A percentile compares a stretch with the other conserved stretches of the same genome.
Evolutionary conservation across 2,888 invertebrate species (phyloP).

Genomic region (Patella depressa): DNA sequence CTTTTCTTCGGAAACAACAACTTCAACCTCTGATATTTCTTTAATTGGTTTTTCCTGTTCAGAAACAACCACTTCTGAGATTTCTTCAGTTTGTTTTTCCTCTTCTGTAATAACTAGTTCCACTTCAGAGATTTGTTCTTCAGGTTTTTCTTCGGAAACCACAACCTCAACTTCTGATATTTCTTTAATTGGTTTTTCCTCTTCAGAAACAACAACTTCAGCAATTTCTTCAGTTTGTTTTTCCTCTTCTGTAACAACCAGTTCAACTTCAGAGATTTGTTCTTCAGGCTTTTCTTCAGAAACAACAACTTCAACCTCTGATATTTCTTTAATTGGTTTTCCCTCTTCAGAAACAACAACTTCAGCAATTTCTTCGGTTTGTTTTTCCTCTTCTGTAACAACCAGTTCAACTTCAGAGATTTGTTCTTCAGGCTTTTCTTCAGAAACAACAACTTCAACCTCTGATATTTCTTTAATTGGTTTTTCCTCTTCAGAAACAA

Average conservation of each 20-base stretch:
- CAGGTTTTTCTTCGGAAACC: slow-evolving; percentile 13
- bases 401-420: slow-evolving; percentile 17
- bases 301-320: too few species aligned
- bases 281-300: slow-evolving; percentile 16
- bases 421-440: slow-evolving; percentile 10
- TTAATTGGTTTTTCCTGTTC: slow-evolving; percentile 14
- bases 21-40: not conserved
- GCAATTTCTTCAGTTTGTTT: not conserved
- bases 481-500: slow-evolving; percentile 8
- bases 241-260: not conserved
- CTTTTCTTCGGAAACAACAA: slow-evolving; percentile 12
- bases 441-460: slow-evolving; percentile 10
- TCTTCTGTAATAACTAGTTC: slow-evolving; percentile 11
- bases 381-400: not conserved
- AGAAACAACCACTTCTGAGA: slow-evolving; percentile 15
- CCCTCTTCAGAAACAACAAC: slow-evolving; percentile 19
- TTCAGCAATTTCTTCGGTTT: slow-evolving; percentile 41
- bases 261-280: slow-evolving; percentile 17
- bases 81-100: slow-evolving; percentile 16
- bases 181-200: slow-evolving; percentile 1
- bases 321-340: slow-evolving; percentile 18
- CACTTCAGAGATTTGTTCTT: slow-evolving; percentile 21
- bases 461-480: slow-evolving; percentile 18
- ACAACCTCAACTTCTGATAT: not conserved
- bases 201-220: not conserved